Conservation (phyloP, 2,888 invertebrate species). For the Chaitophorus viminalis region DNA sequence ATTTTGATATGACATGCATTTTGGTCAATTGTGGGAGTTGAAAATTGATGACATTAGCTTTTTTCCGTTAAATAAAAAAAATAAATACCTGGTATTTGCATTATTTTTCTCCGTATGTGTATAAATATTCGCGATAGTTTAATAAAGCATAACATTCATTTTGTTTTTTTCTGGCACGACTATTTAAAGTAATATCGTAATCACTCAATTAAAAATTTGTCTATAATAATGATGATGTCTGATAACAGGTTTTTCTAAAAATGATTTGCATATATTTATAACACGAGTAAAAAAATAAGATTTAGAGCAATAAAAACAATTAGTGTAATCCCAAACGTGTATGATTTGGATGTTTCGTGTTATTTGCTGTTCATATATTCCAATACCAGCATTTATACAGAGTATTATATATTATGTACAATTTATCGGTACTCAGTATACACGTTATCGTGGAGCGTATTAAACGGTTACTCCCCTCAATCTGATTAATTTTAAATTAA, state of each 20-base stretch:
- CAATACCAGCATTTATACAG: constrained; percentile 6
- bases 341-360: not conserved
- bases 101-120: not conserved
- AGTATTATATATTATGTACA: too few species aligned
- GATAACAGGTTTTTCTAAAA: constrained; percentile 6
- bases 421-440: not conserved
- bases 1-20: not conserved
- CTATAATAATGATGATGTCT: constrained; percentile 28
- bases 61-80: not conserved
- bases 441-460: constrained; percentile 16
- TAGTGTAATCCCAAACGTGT: constrained; percentile 31
- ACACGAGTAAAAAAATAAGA: not conserved
- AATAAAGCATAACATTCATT: not conserved
- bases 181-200: constrained; percentile 7
- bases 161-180: constrained; percentile 15
- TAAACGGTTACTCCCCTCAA: constrained; percentile 4
- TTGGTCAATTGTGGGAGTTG: not conserved
- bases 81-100: not conserved
- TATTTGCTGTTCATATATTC: not conserved
- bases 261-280: constrained; percentile 22
- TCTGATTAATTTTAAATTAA: constrained; percentile 39
- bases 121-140: not conserved
- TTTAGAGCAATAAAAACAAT: constrained; percentile 40
- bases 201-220: constrained; percentile 16
- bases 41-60: not conserved